These are phyloP conservation scores for Cryptoleucopteryx plumbea DNA, from an alignment of 2,113 vertebrate species.

Conservation along the genomic window DNA sequence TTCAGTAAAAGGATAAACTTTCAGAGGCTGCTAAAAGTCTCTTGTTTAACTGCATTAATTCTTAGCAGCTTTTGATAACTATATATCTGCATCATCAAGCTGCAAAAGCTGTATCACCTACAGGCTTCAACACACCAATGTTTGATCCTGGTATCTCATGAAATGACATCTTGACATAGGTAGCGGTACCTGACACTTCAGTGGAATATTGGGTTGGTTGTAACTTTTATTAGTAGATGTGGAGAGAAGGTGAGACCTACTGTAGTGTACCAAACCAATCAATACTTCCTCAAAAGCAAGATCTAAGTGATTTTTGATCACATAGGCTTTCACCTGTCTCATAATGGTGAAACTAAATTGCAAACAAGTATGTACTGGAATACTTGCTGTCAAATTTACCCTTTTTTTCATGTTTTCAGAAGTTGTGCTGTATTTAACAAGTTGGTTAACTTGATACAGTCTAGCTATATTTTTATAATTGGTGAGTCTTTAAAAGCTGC, in stretches of 20 bases:
- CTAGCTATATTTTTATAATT: not conserved
- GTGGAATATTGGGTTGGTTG: not conserved
- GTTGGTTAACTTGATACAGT: not conserved
- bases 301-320: not conserved
- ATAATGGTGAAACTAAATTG: not conserved
- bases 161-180: not conserved
- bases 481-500: not conserved
- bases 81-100: not conserved
- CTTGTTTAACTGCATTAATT: not conserved
- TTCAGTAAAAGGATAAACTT: not conserved
- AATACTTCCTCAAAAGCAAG: not conserved
- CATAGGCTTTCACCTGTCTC: not conserved
- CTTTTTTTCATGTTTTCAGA: not conserved
- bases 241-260: not conserved
- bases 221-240: not conserved
- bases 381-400: not conserved
- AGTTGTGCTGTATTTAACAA: not conserved
- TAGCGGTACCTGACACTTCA: not conserved
- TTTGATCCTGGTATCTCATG: not conserved
- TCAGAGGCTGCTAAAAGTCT: not conserved
- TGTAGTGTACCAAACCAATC: not conserved
- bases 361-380: not conserved
- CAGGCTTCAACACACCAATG: fast-evolving
- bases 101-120: not conserved
- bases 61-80: not conserved